A percentile compares a stretch with the other conserved stretches of the same genome.
phyloP scores from a whole-genome alignment of 1,140 invertebrate genomes.

The Elysia chlorotica region DNA sequence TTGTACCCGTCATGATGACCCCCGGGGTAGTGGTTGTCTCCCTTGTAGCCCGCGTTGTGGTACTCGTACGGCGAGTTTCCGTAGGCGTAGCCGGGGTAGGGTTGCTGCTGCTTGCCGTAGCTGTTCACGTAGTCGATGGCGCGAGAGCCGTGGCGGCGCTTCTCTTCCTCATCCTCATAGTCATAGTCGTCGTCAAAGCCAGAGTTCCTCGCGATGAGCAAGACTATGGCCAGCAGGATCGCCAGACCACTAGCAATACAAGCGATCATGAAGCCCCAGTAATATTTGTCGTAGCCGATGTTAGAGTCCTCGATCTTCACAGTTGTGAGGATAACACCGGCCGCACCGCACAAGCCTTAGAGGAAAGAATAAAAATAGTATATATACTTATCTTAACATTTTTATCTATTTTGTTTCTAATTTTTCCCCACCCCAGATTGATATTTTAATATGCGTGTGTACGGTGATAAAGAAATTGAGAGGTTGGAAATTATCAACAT shows the following conservation, averaged over 20 bases:
- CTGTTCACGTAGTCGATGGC: constrained; percentile 17
- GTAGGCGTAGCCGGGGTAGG: neutral
- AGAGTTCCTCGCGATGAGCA: constrained; percentile 9
- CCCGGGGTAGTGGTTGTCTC: constrained; percentile 13
- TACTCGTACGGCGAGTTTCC: too few relatives aligned
- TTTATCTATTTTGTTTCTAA: too few relatives aligned
- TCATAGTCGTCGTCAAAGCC: neutral
- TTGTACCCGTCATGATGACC: constrained; percentile 1
- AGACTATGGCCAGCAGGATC: constrained; percentile 5
- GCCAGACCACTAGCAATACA: constrained; percentile 10
- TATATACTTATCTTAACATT: too few relatives aligned
- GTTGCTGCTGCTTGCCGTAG: neutral
- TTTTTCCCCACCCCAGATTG: too few relatives aligned
- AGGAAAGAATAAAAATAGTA: neutral
- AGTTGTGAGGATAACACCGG: constrained; percentile 13
- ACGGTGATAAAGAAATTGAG: too few relatives aligned
- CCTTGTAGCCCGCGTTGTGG: constrained; percentile 11
- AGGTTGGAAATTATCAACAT: too few relatives aligned
- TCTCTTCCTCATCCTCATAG: neutral
- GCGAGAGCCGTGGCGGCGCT: neutral
- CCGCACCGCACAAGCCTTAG: constrained; percentile 12
- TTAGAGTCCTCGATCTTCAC: neutral
- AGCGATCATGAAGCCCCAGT: constrained; percentile 14
- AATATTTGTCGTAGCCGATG: neutral
- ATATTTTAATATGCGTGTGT: too few relatives aligned